phyloP scores from a whole-genome alignment of 2,113 vertebrate species.

The Aphyosemion australe region DNA sequence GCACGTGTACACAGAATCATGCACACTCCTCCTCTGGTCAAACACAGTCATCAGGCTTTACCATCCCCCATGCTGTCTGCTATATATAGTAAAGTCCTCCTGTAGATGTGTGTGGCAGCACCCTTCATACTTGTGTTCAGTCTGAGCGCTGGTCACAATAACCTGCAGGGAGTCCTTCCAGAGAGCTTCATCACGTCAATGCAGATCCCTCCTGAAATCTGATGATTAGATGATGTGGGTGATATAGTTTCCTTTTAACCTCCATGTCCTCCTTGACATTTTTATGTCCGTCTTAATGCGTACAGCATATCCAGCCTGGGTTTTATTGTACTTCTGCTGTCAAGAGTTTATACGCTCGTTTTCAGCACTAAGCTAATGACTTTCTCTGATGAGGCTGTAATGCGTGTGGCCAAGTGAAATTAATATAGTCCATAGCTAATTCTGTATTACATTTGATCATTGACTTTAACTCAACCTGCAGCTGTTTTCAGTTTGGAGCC shows the following conservation, averaged over 20 bases:
- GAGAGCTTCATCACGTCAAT: slow-evolving; percentile 2
- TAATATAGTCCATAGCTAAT: neutral
- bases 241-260: neutral
- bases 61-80: slow-evolving; percentile 40
- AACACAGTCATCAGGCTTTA: slow-evolving; percentile 51
- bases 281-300: neutral
- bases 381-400: slow-evolving; percentile 1
- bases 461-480: neutral
- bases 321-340: slow-evolving; percentile 5
- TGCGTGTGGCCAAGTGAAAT: neutral
- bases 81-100: slow-evolving; percentile 63
- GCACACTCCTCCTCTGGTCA: slow-evolving; percentile 76
- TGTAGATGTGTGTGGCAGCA: slow-evolving; percentile 51
- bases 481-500: neutral
- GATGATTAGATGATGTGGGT: neutral
- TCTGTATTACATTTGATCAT: slow-evolving; percentile 1
- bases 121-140: slow-evolving; percentile 36
- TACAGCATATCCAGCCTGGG: neutral
- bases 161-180: slow-evolving; percentile 27
- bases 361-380: neutral
- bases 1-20: neutral
- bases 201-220: neutral
- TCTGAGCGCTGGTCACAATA: slow-evolving; percentile 25
- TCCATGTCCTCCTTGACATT: neutral
- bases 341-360: neutral